These are phyloP conservation scores for Falco cherrug DNA, from an alignment of 2,797 vertebrate genomes.

Conservation along the genomic window DNA sequence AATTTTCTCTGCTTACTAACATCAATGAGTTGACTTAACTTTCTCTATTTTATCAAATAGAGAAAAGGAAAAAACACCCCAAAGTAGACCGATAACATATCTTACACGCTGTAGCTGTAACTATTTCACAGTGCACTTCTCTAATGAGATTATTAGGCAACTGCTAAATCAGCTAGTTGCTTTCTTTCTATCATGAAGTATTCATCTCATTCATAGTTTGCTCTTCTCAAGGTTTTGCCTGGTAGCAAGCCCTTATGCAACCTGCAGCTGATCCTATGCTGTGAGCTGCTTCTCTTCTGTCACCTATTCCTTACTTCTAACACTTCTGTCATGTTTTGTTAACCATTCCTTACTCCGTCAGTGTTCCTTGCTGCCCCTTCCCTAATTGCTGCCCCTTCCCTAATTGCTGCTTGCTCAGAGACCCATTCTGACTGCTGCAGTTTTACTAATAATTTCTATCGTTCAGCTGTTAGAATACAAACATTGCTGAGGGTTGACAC, in stretches of 20 bases:
- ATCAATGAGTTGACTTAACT: background rate
- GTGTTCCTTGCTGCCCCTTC: background rate
- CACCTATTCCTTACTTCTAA: background rate
- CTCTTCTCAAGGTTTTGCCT: background rate
- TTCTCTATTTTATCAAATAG: background rate
- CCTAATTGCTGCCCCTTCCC: background rate
- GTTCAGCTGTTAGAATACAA: background rate
- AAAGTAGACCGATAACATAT: background rate
- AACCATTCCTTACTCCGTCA: background rate
- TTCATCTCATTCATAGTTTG: background rate
- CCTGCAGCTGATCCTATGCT: background rate
- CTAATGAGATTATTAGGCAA: background rate
- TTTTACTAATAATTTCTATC: background rate
- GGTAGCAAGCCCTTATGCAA: background rate
- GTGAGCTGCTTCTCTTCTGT: background rate
- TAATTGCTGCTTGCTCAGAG: background rate
- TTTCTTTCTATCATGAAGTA: background rate
- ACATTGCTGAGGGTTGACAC: background rate
- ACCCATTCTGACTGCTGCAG: background rate
- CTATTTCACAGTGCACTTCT: conserved; percentile 12
- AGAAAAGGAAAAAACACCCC: background rate
- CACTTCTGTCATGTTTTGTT: background rate
- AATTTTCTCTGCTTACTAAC: background rate
- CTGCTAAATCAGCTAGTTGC: background rate
- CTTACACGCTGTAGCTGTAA: background rate